phyloP scores from a whole-genome alignment of 2,113 vertebrate genomes.

The Lates calcarifer region DNA sequence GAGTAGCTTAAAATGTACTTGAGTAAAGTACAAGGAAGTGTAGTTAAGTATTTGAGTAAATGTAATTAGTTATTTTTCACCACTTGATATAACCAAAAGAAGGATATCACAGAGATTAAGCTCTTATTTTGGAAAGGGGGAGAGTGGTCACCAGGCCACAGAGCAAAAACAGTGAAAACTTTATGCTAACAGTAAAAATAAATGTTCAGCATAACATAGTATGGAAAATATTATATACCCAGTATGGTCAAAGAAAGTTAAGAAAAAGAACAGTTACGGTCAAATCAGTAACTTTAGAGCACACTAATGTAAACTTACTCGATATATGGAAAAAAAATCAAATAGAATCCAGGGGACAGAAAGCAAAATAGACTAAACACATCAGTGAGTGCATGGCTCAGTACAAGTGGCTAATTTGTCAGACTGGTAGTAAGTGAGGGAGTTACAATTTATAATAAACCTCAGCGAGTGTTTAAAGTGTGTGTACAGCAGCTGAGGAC shows the following conservation, averaged over 20 bases:
- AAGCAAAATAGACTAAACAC: slow-evolving; percentile 22
- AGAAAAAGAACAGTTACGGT: neutral
- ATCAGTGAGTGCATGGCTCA: neutral
- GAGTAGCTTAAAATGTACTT: neutral
- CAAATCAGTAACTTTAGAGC: neutral
- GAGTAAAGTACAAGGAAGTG: too few species aligned
- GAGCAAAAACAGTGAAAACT: too few species aligned
- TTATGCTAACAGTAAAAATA: neutral
- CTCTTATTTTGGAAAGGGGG: neutral
- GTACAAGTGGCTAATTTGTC: slow-evolving; percentile 25
- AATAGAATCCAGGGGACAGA: neutral
- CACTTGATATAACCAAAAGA: neutral
- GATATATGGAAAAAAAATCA: neutral
- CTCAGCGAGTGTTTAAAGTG: neutral
- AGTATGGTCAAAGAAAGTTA: neutral
- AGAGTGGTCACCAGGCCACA: neutral
- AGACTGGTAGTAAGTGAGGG: neutral
- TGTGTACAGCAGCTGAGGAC: neutral
- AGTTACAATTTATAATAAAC: slow-evolving; percentile 5
- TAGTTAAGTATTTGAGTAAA: neutral
- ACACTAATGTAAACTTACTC: neutral
- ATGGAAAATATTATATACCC: neutral
- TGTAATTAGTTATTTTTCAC: neutral
- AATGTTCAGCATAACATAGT: neutral
- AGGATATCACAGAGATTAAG: neutral